Percentiles rank a stretch among this genome's conserved stretches.
These are phyloP conservation scores for Carlito syrichta DNA, from an alignment of 2,113 vertebrate species.

Conservation along the genomic window DNA sequence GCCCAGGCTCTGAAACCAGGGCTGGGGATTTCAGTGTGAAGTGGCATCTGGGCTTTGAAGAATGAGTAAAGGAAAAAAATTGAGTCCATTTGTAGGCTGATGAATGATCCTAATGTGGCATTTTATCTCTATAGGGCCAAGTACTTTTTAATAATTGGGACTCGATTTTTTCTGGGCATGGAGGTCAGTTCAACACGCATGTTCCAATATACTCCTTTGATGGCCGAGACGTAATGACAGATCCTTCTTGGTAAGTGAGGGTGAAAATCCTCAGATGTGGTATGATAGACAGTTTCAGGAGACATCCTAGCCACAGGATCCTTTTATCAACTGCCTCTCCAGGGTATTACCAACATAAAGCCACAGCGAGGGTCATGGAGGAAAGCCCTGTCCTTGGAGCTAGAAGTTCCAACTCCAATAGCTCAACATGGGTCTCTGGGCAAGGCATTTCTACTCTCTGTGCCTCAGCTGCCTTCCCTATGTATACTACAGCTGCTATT, in stretches of 20 bases:
- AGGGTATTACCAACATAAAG: not conserved
- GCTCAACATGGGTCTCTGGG: not conserved
- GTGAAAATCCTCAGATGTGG: not conserved
- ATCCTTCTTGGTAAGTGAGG: slow-evolving; percentile 92
- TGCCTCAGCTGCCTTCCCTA: not conserved
- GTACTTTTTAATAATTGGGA: slow-evolving; percentile 93
- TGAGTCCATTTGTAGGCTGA: not conserved
- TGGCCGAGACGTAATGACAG: slow-evolving; percentile 91
- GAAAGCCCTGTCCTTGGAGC: not conserved
- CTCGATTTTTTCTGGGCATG: slow-evolving; percentile 88
- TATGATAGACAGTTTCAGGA: not conserved
- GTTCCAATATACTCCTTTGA: slow-evolving; percentile 97
- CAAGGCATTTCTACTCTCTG: not conserved
- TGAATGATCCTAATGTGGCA: not conserved
- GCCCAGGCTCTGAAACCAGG: not conserved
- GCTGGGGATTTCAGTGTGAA: not conserved
- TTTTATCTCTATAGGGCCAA: slow-evolving; percentile 88
- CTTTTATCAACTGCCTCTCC: not conserved
- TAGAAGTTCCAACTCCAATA: not conserved
- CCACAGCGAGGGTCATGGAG: not conserved
- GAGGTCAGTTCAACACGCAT: slow-evolving; percentile 84
- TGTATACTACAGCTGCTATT: no score
- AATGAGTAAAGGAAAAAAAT: not conserved
- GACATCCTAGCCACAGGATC: not conserved
- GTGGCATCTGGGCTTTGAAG: not conserved